These are phyloP conservation scores for Agonum fuliginosum DNA, from an alignment of 2,888 invertebrate species.

Conservation along the genomic window DNA sequence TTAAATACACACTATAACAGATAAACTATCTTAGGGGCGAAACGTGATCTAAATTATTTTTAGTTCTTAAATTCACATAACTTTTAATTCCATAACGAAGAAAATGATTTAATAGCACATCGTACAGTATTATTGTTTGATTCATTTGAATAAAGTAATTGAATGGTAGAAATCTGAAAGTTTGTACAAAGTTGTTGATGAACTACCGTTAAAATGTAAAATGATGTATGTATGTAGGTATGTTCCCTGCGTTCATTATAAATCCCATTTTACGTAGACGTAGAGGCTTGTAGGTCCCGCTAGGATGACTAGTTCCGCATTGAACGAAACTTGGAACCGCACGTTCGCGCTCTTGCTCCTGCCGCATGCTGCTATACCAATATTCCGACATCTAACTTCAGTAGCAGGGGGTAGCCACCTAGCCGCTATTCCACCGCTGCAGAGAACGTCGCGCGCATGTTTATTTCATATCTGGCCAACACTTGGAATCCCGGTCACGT, in stretches of 20 bases:
- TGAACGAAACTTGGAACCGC: not conserved
- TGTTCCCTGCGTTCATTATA: not conserved
- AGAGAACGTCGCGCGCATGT: conserved; percentile 52
- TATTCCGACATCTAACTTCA: not conserved
- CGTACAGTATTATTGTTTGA: too few species aligned
- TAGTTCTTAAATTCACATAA: too few species aligned
- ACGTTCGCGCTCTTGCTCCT: too few species aligned
- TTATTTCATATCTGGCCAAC: conserved; percentile 57
- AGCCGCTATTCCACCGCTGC: conserved; percentile 11
- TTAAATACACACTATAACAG: too few species aligned
- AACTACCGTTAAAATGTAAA: not conserved
- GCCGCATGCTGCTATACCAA: not conserved
- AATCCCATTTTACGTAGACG: not conserved
- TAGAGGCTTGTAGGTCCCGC: not conserved
- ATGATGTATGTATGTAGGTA: not conserved
- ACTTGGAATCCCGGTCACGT: conserved; percentile 57
- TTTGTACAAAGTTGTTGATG: not conserved
- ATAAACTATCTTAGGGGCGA: too few species aligned
- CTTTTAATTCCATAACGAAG: too few species aligned
- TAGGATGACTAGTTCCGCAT: not conserved
- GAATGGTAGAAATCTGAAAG: not conserved
- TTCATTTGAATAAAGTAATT: too few species aligned
- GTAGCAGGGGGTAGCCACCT: not conserved
- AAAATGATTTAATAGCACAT: too few species aligned
- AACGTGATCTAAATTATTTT: too few species aligned